Percentiles rank a stretch among this genome's conserved stretches.
Evolutionary conservation across 2,797 vertebrate genomes (phyloP).

Genomic region (Molossus alvarezi): DNA sequence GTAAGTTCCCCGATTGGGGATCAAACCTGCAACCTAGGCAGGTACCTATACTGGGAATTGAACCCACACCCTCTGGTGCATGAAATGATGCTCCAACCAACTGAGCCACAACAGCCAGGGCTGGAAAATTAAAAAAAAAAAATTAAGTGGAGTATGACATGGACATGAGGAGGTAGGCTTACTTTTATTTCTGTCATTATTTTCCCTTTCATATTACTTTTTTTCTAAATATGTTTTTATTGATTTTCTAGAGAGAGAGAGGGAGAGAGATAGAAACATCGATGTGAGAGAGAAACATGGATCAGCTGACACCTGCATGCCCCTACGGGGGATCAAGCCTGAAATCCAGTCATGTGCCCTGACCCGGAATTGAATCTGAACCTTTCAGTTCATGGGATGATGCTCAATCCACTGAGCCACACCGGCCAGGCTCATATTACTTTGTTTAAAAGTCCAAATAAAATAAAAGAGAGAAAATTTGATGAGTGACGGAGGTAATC

Average conservation of each 20-base stretch:
- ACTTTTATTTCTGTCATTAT: not conserved
- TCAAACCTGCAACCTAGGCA: not conserved
- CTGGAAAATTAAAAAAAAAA: not conserved
- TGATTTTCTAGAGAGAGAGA: no score
- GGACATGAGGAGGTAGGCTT: not conserved
- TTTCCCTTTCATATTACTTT: not conserved
- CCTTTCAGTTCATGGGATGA: no score
- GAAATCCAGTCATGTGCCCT: no score
- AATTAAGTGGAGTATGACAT: not conserved
- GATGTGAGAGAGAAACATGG: no score
- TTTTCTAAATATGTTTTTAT: no score
- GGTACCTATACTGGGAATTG: not conserved
- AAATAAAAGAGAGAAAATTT: not conserved
- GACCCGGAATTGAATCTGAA: no score
- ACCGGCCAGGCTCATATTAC: not conserved
- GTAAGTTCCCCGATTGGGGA: not conserved
- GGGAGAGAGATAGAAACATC: no score
- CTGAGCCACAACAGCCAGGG: not conserved
- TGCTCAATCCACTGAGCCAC: no score
- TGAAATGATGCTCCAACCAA: not conserved
- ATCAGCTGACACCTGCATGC: no score
- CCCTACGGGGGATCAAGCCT: no score
- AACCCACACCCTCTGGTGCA: not conserved
- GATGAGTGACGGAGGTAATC: not conserved
- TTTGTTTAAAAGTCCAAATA: conserved; percentile 33